Conservation (phyloP, 2,797 vertebrate genomes). For the Morelia viridis region DNA sequence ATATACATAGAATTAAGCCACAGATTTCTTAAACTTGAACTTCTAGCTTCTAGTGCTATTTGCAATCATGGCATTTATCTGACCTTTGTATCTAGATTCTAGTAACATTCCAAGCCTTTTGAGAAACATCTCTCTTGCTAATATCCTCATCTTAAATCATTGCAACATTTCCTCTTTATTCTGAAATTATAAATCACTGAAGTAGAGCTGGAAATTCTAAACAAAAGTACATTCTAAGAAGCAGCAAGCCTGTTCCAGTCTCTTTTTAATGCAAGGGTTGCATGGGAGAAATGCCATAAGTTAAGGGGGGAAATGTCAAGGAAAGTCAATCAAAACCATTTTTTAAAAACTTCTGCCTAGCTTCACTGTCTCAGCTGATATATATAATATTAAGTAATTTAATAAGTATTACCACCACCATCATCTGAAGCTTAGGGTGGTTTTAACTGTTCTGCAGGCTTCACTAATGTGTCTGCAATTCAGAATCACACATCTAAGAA, state of each 20-base stretch:
- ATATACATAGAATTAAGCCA: not conserved
- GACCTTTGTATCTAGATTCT: not conserved
- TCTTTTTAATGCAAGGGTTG: not conserved
- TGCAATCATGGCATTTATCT: not conserved
- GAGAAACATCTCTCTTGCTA: not conserved
- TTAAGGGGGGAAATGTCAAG: not conserved
- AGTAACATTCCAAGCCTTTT: not conserved
- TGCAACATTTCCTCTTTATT: constrained; percentile 25
- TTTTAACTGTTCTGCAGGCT: constrained; percentile 21
- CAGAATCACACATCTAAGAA: not conserved
- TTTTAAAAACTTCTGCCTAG: not conserved
- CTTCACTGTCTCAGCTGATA: not conserved
- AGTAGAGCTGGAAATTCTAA: constrained; percentile 1
- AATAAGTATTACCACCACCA: not conserved
- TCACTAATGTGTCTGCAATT: not conserved
- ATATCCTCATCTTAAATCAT: not conserved
- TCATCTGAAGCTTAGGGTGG: not conserved
- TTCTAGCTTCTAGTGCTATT: not conserved
- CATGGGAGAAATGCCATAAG: not conserved
- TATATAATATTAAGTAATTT: not conserved
- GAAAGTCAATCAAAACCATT: not conserved
- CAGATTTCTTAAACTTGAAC: not conserved
- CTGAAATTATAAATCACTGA: constrained; percentile 13
- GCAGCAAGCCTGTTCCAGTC: not conserved
- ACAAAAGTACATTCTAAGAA: not conserved